Conservation (phyloP, 2,113 vertebrate species). For the Motacilla tschutschensis region DNA sequence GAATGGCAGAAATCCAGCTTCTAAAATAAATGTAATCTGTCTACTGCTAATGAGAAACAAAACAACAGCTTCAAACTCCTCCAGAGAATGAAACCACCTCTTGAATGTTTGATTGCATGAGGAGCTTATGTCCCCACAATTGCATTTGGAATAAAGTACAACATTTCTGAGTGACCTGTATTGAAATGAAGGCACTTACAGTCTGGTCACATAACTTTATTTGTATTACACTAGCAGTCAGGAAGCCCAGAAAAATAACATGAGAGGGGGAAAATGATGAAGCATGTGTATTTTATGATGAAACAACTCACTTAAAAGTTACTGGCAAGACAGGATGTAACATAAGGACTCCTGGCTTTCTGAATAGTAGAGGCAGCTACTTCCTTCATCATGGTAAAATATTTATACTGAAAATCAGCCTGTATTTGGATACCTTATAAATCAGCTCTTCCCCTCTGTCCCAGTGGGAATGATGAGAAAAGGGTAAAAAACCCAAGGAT, state of each 20-base stretch:
- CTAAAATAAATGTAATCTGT: slow-evolving; percentile 46
- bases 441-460: neutral
- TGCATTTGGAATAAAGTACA: neutral
- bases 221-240: neutral
- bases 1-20: slow-evolving; percentile 42
- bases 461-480: neutral
- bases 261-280: neutral
- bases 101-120: slow-evolving; percentile 4
- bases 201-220: neutral
- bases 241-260: neutral
- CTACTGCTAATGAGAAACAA: slow-evolving; percentile 51
- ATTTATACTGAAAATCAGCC: neutral
- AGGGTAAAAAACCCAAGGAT: neutral
- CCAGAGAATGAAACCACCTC: slow-evolving; percentile 6
- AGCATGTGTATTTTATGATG: neutral
- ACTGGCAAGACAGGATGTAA: neutral
- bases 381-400: neutral
- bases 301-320: neutral
- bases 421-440: neutral
- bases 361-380: neutral
- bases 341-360: neutral
- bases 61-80: slow-evolving; percentile 23
- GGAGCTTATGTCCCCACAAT: neutral
- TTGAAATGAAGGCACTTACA: neutral
- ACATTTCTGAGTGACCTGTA: neutral